Base-by-base conservation (phyloP, 1,140 invertebrate species). In the Drosophila orena region DNA sequence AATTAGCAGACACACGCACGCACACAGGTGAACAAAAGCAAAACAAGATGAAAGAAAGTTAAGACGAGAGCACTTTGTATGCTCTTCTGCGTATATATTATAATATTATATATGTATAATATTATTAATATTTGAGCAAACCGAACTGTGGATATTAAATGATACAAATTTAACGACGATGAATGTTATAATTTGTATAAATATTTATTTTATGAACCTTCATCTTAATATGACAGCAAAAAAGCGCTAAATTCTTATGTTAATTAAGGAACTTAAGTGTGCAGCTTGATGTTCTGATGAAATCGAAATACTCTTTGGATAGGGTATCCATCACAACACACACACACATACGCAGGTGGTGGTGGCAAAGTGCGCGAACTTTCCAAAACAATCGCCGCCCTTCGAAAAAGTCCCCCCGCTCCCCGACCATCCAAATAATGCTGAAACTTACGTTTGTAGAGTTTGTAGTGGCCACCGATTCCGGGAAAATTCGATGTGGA, bases 1-100 rank as follows among this genome's bases (percentile, higher is more conserved):
- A 79, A 70, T 70, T 69, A 79, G 44, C 77, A 49, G 53, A 54
- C 75, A 53, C 55, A 79, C 49, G 60, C 73, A 57, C 53, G 27
- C 54, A 71, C 37, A 70, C 40, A 50, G 47, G 38, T 22, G 20
- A 6, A 15, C 15, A 60, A 17, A 20, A 37, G 14, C 7, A 15
- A 30, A 24, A 6, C 14, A 22, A 43, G 15, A 14, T 52, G 20
- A 64, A 61, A 50, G 52, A 52, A 52, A 52, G 49, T 52, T 34
- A 3, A 35, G 2, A 35, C 2, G 11, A 3, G n/a, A 2, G 15
- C 20, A 20, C 4, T 7, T 34, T 35, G 3, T 3, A 52, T 35
- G 30, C 49, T 17, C 49, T 52, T 27, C 5, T 14, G 15, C 12
- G 10, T 27, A 22, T 22, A 14, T 4, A 8, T 5, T 4, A 43